Base-by-base conservation (phyloP, 2,797 vertebrate genomes). In the Sphenopsis melanotis region DNA sequence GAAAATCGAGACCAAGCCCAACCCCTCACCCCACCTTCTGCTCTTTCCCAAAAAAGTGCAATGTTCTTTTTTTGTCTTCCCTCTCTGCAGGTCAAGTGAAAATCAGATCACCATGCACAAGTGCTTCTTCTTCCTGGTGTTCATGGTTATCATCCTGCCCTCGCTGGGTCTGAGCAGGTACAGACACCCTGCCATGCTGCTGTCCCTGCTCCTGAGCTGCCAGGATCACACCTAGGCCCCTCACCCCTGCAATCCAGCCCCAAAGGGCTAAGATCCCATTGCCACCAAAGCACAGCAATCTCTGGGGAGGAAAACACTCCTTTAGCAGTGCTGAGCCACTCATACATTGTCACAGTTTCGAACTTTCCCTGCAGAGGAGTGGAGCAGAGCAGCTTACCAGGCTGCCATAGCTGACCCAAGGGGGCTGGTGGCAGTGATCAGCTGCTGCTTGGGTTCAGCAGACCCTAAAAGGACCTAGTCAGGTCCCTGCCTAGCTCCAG, bases 61-160 rank as follows among this genome's bases (percentile, higher is more conserved):
- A 5, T 2, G 2, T 65, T 92, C 14, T 90, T 90, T 60, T 91
- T 53, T 60, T 92, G 76, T 80, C 12, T 94, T 29, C 10, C 8
- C 3, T 78, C 52, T 93, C 87, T 75, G 22, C 96, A 99, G 99
- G 93, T 99, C 99, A 2, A 98, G 96, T 95, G 98, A 99, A 97
- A 99, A 99, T 96, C 98, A 99, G 96, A 97, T 98, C 77, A 99
- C 99, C 15, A 99, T 99, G 98, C 98, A 99, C 97, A 99, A 99
- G 95, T 99, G 99, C 96, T 99, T 99, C 93, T 97, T 99, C 75
- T 98, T 99, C 79, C 97, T 99, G 95, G 98, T 99, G 82, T 99
- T 99, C 97, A 99, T 99, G 99, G 99, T 99, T 90, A 98, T 99
- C 97, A 98, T 99, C 95, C 98, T 99, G 93, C 99, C 99, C 49